These are phyloP conservation scores for Salvator merianae DNA, from an alignment of 2,113 vertebrate species.

Conservation along the genomic window DNA sequence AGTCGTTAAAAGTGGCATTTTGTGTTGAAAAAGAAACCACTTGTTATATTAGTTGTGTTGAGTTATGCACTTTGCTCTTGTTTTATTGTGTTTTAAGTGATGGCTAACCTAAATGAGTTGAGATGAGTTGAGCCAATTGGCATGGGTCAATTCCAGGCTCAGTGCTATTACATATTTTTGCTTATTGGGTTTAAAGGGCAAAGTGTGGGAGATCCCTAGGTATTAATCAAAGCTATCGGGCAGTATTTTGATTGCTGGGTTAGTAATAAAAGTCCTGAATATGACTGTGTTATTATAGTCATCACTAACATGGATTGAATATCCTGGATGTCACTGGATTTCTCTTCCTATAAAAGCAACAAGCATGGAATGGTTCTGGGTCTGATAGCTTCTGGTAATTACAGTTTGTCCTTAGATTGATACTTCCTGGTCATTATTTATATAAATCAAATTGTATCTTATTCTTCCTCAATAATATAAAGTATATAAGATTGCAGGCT, in stretches of 20 bases:
- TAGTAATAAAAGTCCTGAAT: neutral
- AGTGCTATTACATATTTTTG: too few species aligned
- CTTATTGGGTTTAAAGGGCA: neutral
- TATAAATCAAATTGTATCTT: neutral
- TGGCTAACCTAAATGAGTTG: neutral
- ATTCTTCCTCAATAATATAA: too few species aligned
- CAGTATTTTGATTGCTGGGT: neutral
- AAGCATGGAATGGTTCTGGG: neutral
- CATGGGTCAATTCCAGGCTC: too few species aligned
- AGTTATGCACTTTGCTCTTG: too few species aligned
- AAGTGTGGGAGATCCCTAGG: neutral
- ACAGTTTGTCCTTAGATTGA: neutral
- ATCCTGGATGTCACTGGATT: neutral
- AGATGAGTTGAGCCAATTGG: neutral
- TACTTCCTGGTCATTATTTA: neutral
- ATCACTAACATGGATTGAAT: neutral
- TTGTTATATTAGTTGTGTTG: too few species aligned
- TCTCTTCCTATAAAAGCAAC: neutral
- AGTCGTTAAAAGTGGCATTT: too few species aligned
- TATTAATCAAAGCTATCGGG: neutral
- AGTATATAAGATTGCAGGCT: neutral
- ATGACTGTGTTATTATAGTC: neutral
- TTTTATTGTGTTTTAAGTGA: too few species aligned
- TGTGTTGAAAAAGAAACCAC: too few species aligned
- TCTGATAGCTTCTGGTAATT: neutral